These are phyloP conservation scores for Phasia obesa DNA, from an alignment of 2,888 invertebrate species.

Conservation along the genomic window DNA sequence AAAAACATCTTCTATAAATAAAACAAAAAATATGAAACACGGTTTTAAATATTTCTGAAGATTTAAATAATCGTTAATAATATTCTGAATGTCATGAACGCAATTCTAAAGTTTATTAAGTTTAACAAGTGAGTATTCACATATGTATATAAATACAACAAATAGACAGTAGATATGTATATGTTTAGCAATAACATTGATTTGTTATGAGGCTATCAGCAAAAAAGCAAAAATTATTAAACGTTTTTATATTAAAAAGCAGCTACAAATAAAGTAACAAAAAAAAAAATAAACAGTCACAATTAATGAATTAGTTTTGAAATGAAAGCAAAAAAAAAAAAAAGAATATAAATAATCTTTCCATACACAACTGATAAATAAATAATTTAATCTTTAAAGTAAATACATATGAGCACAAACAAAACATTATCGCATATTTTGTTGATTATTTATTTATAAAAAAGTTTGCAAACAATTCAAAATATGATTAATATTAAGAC, in stretches of 20 bases:
- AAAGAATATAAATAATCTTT: neutral
- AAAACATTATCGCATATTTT: neutral
- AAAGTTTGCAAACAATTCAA: neutral
- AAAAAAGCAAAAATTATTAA: slow-evolving; percentile 8
- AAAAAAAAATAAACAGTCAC: neutral
- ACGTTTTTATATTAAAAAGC: neutral
- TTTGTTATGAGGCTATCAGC: slow-evolving; percentile 7
- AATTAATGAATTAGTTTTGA: slow-evolving; percentile 13
- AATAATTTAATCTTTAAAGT: neutral
- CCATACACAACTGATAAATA: slow-evolving; percentile 2
- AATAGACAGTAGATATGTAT: neutral
- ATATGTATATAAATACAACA: neutral
- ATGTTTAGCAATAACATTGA: neutral
- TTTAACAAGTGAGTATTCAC: neutral
- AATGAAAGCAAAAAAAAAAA: neutral
- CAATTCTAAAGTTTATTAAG: neutral
- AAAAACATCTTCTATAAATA: too few relatives aligned
- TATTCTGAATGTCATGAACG: neutral
- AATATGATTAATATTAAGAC: slow-evolving; percentile 25
- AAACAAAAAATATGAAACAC: too few relatives aligned
- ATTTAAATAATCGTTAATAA: too few relatives aligned
- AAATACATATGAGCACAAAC: neutral
- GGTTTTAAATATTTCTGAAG: too few relatives aligned
- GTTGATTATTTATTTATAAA: slow-evolving; percentile 7
- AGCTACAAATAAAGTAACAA: neutral